A percentile compares a stretch with the other conserved stretches of the same genome.
phyloP scores from a whole-genome alignment of 2,888 invertebrate species.

The Galerucella calmariensis region DNA sequence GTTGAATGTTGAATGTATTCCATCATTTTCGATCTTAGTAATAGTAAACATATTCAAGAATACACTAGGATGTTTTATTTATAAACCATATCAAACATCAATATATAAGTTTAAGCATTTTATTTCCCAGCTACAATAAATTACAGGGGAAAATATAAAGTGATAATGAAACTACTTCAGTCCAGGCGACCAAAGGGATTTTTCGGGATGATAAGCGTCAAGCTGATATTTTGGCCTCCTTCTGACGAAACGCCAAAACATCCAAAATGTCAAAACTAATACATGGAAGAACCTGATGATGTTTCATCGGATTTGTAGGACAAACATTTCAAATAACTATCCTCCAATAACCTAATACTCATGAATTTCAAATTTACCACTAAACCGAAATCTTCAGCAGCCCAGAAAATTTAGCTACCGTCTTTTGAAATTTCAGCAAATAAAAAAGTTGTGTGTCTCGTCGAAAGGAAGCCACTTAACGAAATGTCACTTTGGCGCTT shows the following conservation, averaged over 20 bases:
- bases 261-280: background rate
- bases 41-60: too few species aligned
- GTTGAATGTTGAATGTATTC: too few species aligned
- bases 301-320: conserved; percentile 3
- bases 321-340: conserved; percentile 1
- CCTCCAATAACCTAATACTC: background rate
- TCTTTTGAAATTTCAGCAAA: too few species aligned
- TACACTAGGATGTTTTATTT: too few species aligned
- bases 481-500: background rate
- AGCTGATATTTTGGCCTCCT: background rate
- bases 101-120: background rate
- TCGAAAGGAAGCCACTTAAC: background rate
- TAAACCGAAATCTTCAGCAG: too few species aligned
- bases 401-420: too few species aligned
- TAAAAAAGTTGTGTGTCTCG: background rate
- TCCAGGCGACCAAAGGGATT: too few species aligned
- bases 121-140: background rate
- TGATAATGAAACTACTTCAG: too few species aligned
- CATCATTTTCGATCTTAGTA: too few species aligned
- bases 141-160: background rate
- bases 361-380: background rate
- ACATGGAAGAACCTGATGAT: background rate
- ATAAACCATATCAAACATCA: background rate
- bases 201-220: too few species aligned
- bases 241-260: background rate